Evolutionary conservation across 2,113 vertebrate species (phyloP), one percentile per base, ranked within the genome.

Genomic region (Bagarius yarrelli): DNA sequence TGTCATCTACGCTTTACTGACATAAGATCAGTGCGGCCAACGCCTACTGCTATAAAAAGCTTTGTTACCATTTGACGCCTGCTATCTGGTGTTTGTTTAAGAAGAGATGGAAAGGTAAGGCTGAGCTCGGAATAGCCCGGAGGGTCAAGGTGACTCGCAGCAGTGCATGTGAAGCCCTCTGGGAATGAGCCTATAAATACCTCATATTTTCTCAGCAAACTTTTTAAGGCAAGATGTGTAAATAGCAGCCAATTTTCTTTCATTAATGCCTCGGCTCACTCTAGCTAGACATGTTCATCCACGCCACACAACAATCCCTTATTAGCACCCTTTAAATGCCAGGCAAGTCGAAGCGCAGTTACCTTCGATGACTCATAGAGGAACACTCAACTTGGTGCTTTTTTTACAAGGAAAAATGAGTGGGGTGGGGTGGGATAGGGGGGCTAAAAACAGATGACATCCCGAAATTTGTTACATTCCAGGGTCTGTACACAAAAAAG

Each of bases 391-490:
- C 52, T 47, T 21, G 57, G 30, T 69, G 47, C 78, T 63, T 82
- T 76, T 85, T 74, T 73, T 21, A 72, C 53, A 55, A 74, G 78
- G 78, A 73, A 83, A 83, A 85, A 80, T 81, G 81, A 56, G 63
- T 56, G 47, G 25, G 34, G 19, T 63, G 25, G 1, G 16, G 13
- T 21, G 25, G n/a, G 13, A 1, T 59, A 21, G 53, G 76, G 72
- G 4, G 21, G 23, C 34, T 72, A 63, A 44, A 85, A 77, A 77
- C 80, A 85, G 81, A 85, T 40, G 64, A 72, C 59, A 70, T 82
- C 67, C 73, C 59, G 57, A 77, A 47, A 64, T 83, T 83, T 81
- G 84, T 76, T 81, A 78, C 78, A 85, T 78, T 83, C 84, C 81
- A 61, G 4, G 44, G 15, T 75, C 27, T 9, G 34, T 66, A 76